Percentiles rank a stretch among this genome's conserved stretches.
phyloP scores from a whole-genome alignment of 2,113 vertebrate species.

The Zapus hudsonius region DNA sequence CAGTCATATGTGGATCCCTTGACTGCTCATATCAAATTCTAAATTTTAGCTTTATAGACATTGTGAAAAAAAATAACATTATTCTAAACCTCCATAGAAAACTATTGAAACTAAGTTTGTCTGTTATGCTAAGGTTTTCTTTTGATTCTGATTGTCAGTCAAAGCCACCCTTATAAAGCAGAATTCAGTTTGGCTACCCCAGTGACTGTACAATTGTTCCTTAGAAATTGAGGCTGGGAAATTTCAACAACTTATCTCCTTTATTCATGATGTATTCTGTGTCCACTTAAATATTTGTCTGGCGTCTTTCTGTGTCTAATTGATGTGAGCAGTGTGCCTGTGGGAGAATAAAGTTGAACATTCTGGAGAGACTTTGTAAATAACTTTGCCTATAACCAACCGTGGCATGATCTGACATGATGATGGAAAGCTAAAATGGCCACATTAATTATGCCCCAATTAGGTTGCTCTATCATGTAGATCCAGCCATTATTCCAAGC shows the following conservation, averaged over 20 bases:
- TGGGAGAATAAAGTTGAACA: constrained; percentile 8
- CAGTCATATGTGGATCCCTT: not conserved
- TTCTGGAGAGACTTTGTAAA: constrained; percentile 38
- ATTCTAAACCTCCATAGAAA: not conserved
- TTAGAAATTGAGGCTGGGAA: constrained; percentile 46
- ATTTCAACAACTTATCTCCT: constrained; percentile 45
- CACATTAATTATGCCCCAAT: constrained; percentile 46
- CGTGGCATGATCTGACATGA: not conserved
- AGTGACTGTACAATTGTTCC: constrained; percentile 8
- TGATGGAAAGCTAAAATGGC: not conserved
- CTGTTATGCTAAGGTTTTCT: not conserved
- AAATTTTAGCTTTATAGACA: constrained; percentile 27
- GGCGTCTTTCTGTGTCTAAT: constrained; percentile 26
- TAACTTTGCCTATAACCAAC: constrained; percentile 31
- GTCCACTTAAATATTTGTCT: constrained; percentile 66
- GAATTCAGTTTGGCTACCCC: not conserved
- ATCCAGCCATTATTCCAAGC: not conserved
- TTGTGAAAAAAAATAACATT: constrained; percentile 17
- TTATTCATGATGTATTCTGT: not conserved
- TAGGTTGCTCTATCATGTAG: not conserved
- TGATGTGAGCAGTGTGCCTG: constrained; percentile 14
- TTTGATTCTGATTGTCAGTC: not conserved
- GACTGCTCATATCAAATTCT: constrained; percentile 8
- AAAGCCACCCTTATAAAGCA: not conserved
- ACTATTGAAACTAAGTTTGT: not conserved